phyloP scores from a whole-genome alignment of 64 coral and sea anemone genomes.

The Stylophora pistillata region DNA sequence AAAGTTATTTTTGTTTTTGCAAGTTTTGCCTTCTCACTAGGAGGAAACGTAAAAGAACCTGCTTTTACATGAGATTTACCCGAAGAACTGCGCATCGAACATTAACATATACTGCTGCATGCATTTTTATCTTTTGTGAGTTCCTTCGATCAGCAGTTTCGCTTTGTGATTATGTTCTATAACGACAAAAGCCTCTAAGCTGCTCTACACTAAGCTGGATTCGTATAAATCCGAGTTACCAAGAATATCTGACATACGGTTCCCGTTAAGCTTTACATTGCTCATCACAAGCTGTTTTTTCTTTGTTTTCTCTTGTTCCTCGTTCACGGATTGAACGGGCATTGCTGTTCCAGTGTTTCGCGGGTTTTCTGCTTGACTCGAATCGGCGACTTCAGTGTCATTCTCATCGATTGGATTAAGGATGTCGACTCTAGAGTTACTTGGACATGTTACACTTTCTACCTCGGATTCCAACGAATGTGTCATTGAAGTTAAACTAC shows the following conservation, averaged over 20 bases:
- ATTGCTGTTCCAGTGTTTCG: background rate
- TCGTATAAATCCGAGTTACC: conserved; percentile 54
- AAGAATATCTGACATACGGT: conserved; percentile 36
- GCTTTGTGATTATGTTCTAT: background rate
- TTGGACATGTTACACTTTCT: conserved; percentile 42
- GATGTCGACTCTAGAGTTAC: conserved; percentile 52
- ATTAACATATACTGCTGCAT: background rate
- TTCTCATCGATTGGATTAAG: conserved; percentile 80
- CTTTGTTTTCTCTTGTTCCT: background rate
- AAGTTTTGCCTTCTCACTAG: conserved; percentile 1
- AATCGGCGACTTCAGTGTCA: conserved; percentile 56
- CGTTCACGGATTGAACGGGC: background rate
- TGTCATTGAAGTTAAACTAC: conserved; percentile 74
- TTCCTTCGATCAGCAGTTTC: background rate
- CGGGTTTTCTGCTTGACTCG: background rate
- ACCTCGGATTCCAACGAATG: conserved; percentile 70
- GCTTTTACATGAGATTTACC: conserved; percentile 31
- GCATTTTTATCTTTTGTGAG: background rate
- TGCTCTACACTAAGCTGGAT: conserved; percentile 55
- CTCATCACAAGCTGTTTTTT: conserved; percentile 3
- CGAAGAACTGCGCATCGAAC: background rate
- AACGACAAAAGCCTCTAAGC: background rate
- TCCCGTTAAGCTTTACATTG: conserved; percentile 3
- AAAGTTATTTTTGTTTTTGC: background rate
- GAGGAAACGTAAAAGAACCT: conserved; percentile 31